Evolutionary conservation across 2,797 vertebrate genomes (phyloP), one percentile per base, ranked within the genome.

Genomic region (Muscicapa striata): DNA sequence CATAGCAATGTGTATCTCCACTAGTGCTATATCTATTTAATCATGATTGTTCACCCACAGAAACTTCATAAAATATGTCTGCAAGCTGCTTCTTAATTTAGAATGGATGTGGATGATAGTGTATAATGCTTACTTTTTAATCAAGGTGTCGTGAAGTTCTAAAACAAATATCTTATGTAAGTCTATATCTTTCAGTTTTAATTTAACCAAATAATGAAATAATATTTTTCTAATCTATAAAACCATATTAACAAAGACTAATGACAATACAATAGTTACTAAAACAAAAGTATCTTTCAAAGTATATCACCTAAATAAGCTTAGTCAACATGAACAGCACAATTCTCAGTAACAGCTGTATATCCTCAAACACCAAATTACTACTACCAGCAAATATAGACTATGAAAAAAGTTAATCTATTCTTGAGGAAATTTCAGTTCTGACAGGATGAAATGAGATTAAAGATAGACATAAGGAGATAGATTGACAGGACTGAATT

Each of bases 371-470:
- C 11, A 68, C 19, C 21, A 79, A 88, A 63, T 69, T 51, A 48
- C 29, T 81, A 26, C 57, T 90, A 63, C 51, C 36, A 52, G 34
- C 29, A 91, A 81, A 87, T 75, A 78, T 0, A 78, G 43, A 30
- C 30, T 45, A 29, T 68, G 40, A 81, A 40, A 93, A 81, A 90
- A 18, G 46, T 76, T 86, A 91, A 90, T 90, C 85, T 87, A 34
- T 85, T 63, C 40, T 78, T 84, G 43, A 91, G 48, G 46, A 91
- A 86, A 82, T 45, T 59, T 84, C 51, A 88, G 27, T 22, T 84
- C 76, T 82, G 85, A 90, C 59, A 88, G 83, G 70, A 68, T 52
- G 67, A 87, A 93, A 94, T 88, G 49, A 93, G 77, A 90, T 94
- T 90, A 80, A 79, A 95, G 76, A 78, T 81, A 96, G 84, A 81